Evolutionary conservation across 2,797 vertebrate genomes (phyloP).

Genomic region (Pseudochirops cupreus): DNA sequence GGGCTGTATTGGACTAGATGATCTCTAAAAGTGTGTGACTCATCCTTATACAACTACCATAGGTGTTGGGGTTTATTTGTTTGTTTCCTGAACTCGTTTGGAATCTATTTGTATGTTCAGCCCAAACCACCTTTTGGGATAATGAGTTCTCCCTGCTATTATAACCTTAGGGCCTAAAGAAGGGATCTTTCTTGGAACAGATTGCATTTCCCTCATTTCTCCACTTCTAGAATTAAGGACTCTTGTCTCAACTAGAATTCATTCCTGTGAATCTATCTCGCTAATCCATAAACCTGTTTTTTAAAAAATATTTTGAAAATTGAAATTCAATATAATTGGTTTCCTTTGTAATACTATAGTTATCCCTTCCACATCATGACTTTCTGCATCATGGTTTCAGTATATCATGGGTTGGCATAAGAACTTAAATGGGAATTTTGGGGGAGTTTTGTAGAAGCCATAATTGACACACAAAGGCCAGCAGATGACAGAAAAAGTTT

Average conservation of each 20-base stretch:
- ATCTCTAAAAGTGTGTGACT: not conserved
- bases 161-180: not conserved
- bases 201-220: not conserved
- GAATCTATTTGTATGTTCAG: not conserved
- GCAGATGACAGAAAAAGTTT: no score
- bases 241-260: not conserved
- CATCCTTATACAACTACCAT: not conserved
- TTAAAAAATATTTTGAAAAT: not conserved
- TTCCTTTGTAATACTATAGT: not conserved
- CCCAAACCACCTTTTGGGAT: not conserved
- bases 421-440: not conserved
- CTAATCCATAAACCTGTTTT: not conserved
- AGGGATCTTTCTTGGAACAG: not conserved
- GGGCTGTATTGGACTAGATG: not conserved
- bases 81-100: not conserved
- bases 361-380: not conserved
- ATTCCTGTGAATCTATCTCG: not conserved
- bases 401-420: not conserved
- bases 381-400: not conserved
- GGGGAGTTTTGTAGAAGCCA: not conserved
- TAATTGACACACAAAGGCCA: no score
- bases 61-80: not conserved
- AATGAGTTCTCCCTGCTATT: not conserved
- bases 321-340: not conserved
- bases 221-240: not conserved